Evolutionary conservation across 2,888 invertebrate species (phyloP).

Genomic region (Sarcophaga variegata): DNA sequence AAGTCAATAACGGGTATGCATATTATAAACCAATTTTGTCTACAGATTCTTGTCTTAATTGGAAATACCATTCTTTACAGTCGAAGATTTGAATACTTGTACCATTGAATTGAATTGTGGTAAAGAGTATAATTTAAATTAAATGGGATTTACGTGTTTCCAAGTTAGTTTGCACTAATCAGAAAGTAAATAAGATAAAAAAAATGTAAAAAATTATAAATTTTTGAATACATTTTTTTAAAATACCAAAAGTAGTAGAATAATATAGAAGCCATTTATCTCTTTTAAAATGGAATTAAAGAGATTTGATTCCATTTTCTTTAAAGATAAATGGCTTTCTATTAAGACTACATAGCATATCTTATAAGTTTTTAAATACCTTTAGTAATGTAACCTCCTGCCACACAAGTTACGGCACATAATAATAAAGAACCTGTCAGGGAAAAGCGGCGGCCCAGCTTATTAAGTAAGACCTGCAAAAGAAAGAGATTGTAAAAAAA

Average conservation of each 20-base stretch:
- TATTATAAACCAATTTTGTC: too few species aligned
- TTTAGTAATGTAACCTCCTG: slow-evolving; percentile 83
- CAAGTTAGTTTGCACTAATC: slow-evolving; percentile 72
- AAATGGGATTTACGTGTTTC: slow-evolving; percentile 72
- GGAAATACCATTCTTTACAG: background rate
- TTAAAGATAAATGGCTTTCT: slow-evolving; percentile 1
- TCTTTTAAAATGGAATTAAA: background rate
- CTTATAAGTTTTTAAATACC: slow-evolving; percentile 77
- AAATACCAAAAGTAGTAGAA: background rate
- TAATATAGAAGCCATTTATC: background rate
- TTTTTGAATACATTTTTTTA: slow-evolving; percentile 28
- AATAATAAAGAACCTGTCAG: slow-evolving; percentile 83
- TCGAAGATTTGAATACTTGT: background rate
- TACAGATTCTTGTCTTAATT: background rate
- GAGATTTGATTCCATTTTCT: background rate
- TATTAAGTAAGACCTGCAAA: slow-evolving; percentile 82
- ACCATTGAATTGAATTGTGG: background rate
- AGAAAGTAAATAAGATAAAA: slow-evolving; percentile 14
- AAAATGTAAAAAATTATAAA: slow-evolving; percentile 53
- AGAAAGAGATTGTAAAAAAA: background rate
- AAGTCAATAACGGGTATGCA: too few species aligned
- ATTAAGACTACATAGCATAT: background rate
- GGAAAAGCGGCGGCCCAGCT: slow-evolving; percentile 83
- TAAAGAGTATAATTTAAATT: background rate
- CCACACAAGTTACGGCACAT: slow-evolving; percentile 83